Base-by-base conservation (phyloP, 2,113 vertebrate species). In the Butastur rufipennis region DNA sequence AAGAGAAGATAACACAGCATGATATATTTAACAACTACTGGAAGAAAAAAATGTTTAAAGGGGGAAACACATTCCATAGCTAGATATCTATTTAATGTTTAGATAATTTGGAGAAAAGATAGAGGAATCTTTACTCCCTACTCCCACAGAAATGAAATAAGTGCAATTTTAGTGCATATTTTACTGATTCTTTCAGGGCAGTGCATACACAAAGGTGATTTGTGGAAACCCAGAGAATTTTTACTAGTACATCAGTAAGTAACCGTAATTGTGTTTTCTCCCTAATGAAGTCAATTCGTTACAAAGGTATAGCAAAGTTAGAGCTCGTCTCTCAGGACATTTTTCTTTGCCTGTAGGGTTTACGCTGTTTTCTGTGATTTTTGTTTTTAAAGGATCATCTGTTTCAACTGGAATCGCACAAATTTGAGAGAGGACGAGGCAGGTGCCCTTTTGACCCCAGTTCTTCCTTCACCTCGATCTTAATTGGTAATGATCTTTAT, bases 361-460 rank as follows among this genome's bases (percentile, higher is more conserved):
- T 43, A 86, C 6, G 8, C 56, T 85, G 32, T 16, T 89, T 85
- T 97, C 85, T 98, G n/a, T 96, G 10, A 8, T 25, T 34, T 52
- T 43, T 95, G 78, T 94, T 94, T 71, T 86, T 48, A 7, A 97
- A 99, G 99, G 98, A 98, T 79, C 98, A 97, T 53, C 92, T 97
- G 67, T 99, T 99, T 97, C 96, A 97, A 62, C 97, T 99, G 96
- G 99, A 99, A 93, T 97, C 95, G 2, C 98, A 99, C 86, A 98
- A 98, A 87, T 83, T 98, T 38, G 98, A 99, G 87, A 98, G 98
- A 90, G 99, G 99, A 95, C 98, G 98, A 97, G 99, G 99, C 84
- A 98, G 99, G 90, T 99, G 99, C 94, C 99, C 99, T 5, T 99
- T 99, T 79, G 99, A 99, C 96, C 98, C 99, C 93, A 98, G 96